phyloP scores from a whole-genome alignment of 2,113 vertebrate species.

The Pungitius pungitius region DNA sequence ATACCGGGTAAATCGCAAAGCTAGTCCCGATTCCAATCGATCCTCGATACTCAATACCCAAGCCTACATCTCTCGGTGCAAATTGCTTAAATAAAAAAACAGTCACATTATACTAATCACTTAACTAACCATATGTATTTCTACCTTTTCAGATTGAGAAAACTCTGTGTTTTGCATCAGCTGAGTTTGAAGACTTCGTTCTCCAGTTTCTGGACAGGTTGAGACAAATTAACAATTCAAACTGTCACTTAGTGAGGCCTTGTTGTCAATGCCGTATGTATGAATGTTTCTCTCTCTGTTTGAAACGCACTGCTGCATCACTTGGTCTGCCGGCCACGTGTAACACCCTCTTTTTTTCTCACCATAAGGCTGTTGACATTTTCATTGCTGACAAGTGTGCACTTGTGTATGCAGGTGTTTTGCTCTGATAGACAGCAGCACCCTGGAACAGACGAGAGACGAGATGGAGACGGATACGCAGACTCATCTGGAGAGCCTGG shows the following conservation, averaged over 20 bases:
- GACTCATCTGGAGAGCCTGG: conserved; percentile 96
- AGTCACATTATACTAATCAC: conserved; percentile 3
- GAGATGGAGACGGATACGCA: conserved; percentile 98
- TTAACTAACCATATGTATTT: conserved; percentile 6
- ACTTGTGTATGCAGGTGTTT: conserved; percentile 87
- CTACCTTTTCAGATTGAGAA: conserved; percentile 85
- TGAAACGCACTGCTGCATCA: conserved; percentile 43
- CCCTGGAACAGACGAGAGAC: conserved; percentile 93
- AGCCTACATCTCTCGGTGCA: neutral
- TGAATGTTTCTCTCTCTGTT: conserved; percentile 35
- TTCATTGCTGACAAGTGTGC: conserved; percentile 43
- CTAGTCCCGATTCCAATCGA: too few species aligned
- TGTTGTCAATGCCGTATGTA: conserved; percentile 31
- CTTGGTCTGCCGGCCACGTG: conserved; percentile 10
- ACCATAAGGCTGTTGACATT: conserved; percentile 35
- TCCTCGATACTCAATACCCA: too few species aligned
- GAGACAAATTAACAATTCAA: conserved; percentile 41
- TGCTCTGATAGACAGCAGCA: conserved; percentile 96
- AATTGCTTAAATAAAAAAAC: neutral
- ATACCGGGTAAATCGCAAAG: too few species aligned
- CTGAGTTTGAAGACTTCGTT: conserved; percentile 97
- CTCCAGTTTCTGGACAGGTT: conserved; percentile 98
- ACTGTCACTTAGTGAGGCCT: conserved; percentile 52
- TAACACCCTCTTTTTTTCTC: conserved; percentile 19
- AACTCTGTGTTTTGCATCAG: conserved; percentile 93